A percentile compares a stretch with the other conserved stretches of the same genome.
Evolutionary conservation across 2,113 vertebrate genomes (phyloP).

Genomic region (Patagioenas fasciata): DNA sequence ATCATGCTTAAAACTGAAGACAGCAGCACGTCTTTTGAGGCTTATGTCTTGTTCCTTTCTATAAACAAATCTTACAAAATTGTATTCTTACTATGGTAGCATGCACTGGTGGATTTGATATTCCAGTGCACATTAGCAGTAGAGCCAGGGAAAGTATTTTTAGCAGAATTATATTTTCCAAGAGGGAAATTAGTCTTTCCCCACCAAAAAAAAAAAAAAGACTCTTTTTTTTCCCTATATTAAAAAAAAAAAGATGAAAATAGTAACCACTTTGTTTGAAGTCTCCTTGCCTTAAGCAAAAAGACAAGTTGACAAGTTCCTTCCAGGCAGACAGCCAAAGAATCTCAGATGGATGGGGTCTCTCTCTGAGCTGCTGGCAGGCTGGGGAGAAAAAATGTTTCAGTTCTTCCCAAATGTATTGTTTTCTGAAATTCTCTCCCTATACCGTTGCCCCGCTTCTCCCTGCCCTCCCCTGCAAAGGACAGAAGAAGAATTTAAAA

Average conservation of each 20-base stretch:
- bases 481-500: too few species aligned
- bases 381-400: not conserved
- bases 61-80: not conserved
- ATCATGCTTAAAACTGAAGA: not conserved
- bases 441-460: not conserved
- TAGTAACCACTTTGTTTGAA: conserved; percentile 23
- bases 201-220: not conserved
- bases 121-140: not conserved
- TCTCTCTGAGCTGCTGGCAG: conserved; percentile 1
- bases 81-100: not conserved
- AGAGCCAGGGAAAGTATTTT: not conserved
- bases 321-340: conserved; percentile 51
- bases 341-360: conserved; percentile 33
- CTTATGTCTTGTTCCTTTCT: not conserved
- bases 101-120: not conserved
- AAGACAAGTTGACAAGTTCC: conserved; percentile 49
- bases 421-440: not conserved
- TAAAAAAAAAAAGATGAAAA: not conserved
- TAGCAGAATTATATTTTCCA: not conserved
- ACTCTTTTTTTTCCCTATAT: not conserved
- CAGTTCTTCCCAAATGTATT: conserved; percentile 14
- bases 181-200: not conserved
- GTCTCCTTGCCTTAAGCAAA: conserved; percentile 38
- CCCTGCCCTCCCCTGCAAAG: too few species aligned
- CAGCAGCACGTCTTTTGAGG: not conserved